phyloP scores from a whole-genome alignment of 2,888 invertebrate genomes.

The Metallyticus violacea region DNA sequence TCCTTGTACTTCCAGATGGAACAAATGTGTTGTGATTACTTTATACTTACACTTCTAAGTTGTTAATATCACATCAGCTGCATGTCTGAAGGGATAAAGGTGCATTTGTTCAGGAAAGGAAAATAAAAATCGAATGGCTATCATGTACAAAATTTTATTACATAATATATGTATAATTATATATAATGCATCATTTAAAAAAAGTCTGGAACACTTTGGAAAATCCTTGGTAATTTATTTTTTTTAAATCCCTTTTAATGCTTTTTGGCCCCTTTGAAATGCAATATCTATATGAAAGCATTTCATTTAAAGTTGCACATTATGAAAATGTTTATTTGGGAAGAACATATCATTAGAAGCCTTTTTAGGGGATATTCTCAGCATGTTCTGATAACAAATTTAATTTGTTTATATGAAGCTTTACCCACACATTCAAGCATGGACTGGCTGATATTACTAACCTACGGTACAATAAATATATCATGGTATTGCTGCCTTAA shows the following conservation, averaged over 20 bases:
- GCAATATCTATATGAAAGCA: neutral
- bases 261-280: constrained; percentile 14
- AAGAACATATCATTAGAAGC: neutral
- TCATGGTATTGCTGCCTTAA: neutral
- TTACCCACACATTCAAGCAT: neutral
- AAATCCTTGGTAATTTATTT: neutral
- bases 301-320: neutral
- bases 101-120: no score
- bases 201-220: constrained; percentile 14
- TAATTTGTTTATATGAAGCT: neutral
- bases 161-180: constrained; percentile 14
- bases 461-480: neutral
- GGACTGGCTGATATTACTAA: neutral
- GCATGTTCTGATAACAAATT: neutral
- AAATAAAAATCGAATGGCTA: neutral
- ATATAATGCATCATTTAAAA: constrained; percentile 14
- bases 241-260: neutral
- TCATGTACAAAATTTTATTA: constrained; percentile 16
- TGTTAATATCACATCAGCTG: no score
- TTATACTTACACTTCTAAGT: no score
- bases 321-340: neutral
- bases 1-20: no score
- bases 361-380: neutral
- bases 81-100: no score
- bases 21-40: no score